Percentiles rank a stretch among this genome's conserved stretches.
Conservation (phyloP, 2,888 invertebrate species). For the Amitus sp. region DNA sequence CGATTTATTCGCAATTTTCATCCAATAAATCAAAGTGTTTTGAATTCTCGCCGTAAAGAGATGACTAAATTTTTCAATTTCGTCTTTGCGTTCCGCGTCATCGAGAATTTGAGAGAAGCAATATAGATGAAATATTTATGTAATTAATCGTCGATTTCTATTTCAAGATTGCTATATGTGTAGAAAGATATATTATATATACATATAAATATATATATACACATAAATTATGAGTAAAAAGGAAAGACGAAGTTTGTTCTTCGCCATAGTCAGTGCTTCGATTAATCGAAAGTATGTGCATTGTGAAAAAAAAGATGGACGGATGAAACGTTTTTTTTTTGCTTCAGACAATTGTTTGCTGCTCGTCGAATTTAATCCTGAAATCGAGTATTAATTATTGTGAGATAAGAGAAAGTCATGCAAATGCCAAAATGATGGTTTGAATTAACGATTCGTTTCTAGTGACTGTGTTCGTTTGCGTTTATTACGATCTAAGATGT, state of each 20-base stretch:
- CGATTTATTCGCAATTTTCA: slow-evolving; percentile 31
- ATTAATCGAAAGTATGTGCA: slow-evolving; percentile 18
- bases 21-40: slow-evolving; percentile 20
- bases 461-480: slow-evolving; percentile 23
- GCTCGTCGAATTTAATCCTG: no score
- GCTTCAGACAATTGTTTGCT: no score
- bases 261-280: slow-evolving; percentile 30
- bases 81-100: slow-evolving; percentile 11
- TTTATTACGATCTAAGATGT: slow-evolving; percentile 29
- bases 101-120: slow-evolving; percentile 6
- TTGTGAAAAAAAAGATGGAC: neutral
- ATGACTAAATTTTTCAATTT: slow-evolving; percentile 17
- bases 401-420: no score
- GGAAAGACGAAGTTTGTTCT: slow-evolving; percentile 9
- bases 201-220: slow-evolving; percentile 13
- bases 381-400: no score
- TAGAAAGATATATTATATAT: slow-evolving; percentile 23
- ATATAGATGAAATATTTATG: slow-evolving; percentile 24
- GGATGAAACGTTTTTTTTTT: no score
- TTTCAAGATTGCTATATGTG: slow-evolving; percentile 25
- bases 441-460: slow-evolving; percentile 30
- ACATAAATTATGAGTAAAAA: no score
- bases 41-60: slow-evolving; percentile 12
- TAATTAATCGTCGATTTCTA: slow-evolving; percentile 26
- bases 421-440: slow-evolving; percentile 38